Evolutionary conservation across 2,888 invertebrate species (phyloP).

Genomic region (Mesorhabditis belari): DNA sequence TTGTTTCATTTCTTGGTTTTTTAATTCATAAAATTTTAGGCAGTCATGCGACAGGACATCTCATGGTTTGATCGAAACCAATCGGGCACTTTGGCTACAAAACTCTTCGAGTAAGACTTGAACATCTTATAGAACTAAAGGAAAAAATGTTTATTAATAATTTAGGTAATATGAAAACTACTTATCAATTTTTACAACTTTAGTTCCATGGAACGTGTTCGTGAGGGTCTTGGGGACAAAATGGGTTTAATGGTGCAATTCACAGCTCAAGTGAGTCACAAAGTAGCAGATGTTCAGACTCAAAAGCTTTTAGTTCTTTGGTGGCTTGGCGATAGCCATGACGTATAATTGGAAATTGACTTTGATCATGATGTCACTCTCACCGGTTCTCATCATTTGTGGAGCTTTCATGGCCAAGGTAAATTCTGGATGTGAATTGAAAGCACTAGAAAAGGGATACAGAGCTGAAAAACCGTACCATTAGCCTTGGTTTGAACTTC

Average conservation of each 20-base stretch:
- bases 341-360: conserved; percentile 5
- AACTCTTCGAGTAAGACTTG: conserved; percentile 58
- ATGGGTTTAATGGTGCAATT: conserved; percentile 41
- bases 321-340: conserved; percentile 2
- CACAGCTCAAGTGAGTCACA: conserved; percentile 35
- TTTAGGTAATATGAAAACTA: too few relatives aligned
- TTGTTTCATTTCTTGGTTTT: background rate
- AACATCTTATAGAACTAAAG: too few relatives aligned
- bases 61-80: conserved; percentile 57
- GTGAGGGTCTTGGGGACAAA: conserved; percentile 51
- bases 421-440: too few relatives aligned
- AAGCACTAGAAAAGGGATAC: too few relatives aligned
- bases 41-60: conserved; percentile 56
- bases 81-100: conserved; percentile 57
- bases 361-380: conserved; percentile 6
- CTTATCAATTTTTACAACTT: background rate
- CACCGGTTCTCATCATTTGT: conserved; percentile 1
- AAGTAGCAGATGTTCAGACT: background rate
- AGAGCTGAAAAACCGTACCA: too few relatives aligned
- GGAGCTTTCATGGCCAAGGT: conserved; percentile 3
- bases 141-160: too few relatives aligned
- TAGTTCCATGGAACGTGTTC: conserved; percentile 37
- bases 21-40: background rate
- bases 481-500: too few relatives aligned
- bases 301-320: conserved; percentile 4